Base-by-base conservation (phyloP, 2,888 invertebrate genomes). In the Melikaiella ostensackeni region DNA sequence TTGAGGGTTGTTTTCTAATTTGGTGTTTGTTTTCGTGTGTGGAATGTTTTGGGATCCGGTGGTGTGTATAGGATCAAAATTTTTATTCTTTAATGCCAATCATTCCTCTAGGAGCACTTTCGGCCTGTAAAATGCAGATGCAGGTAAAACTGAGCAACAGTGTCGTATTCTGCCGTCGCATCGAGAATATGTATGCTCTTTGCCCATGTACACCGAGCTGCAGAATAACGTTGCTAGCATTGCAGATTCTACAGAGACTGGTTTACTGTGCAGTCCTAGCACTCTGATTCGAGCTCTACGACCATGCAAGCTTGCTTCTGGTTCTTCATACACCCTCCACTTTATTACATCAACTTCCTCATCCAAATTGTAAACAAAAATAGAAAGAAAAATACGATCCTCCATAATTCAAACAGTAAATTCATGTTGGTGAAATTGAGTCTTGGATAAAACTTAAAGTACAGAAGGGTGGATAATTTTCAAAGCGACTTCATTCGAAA, bases 161-260 rank as follows among this genome's bases (percentile, higher is more conserved):
- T 74, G 78, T 74, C 73, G 64, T 64, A 27, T 38, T 24, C 16
- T 42, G 27, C 27, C 27, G 24, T 64, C 42, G 64, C 75, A 77
- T 35, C 16, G 76, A 75, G 75, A 80, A 81, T 80, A 79, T 81
- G 76, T 61, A 75, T 79, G 74, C 76, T 61, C 75, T 66, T 79
- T 76, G 7, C n/a, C 78, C 79, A 64, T 75, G 46, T 75, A 50
- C 59, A 46, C 21, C 46, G 21, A 57, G 21, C 80, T 81, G 74
- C 75, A 73, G 30, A 75, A 75, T 74, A 82, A 80, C 77, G 79
- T 70, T 77, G 70, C 73, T 6, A 64, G 64, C 27, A 42, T 64
- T 76, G 78, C 78, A 79, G 78, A 83, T 80, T 64, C 64, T 42
- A 21, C 8, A 64, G 24, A 27, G 42, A 64, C 16, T 64, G 35